Evolutionary conservation across 2,797 vertebrate genomes (phyloP), one percentile per base, ranked within the genome.

Genomic region (Microctenopoma stevenorrisi): DNA sequence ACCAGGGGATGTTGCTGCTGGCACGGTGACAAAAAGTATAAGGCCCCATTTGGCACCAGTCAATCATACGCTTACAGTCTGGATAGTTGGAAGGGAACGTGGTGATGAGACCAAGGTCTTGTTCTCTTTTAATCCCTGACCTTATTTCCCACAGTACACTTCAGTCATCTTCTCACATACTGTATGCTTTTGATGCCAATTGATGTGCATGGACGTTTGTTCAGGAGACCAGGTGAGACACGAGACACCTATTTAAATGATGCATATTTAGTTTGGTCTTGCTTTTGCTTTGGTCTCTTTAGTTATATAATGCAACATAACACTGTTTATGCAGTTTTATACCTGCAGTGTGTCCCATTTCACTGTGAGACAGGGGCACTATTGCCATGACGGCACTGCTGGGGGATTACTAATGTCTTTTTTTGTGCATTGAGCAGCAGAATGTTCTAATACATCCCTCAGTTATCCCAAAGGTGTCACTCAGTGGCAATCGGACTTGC

Each of bases 101-200:
- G 28, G 73, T 63, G 69, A 86, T 85, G 83, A 88, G 62, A 81
- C 58, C 38, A 43, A 67, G 72, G 84, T 80, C 86, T 65, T 86
- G 77, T 88, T 83, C 73, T 56, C 44, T 35, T 71, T 68, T 92
- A 90, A 90, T 89, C 88, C 78, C 74, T 79, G 79, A 88, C 88
- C 90, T 81, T 86, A 50, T 83, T 83, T 84, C 71, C 78, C 78
- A 53, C 78, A 52, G 61, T 79, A 79, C 74, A 63, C 78, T 78
- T 56, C 53, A 72, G 60, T 38, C 60, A 14, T 78, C 62, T 62
- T 60, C 60, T 8, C 38, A 56, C 50, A 48, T 1, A n/a, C 18
- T 47, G 57, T 25, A 11, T 60, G 10, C 12, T 33, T 35, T 8
- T 35, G 9, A 35, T 35, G 33, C 33, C 33, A 35, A 35, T 8